phyloP scores from a whole-genome alignment of 2,113 vertebrate genomes.

The Megaleporinus macrocephalus region DNA sequence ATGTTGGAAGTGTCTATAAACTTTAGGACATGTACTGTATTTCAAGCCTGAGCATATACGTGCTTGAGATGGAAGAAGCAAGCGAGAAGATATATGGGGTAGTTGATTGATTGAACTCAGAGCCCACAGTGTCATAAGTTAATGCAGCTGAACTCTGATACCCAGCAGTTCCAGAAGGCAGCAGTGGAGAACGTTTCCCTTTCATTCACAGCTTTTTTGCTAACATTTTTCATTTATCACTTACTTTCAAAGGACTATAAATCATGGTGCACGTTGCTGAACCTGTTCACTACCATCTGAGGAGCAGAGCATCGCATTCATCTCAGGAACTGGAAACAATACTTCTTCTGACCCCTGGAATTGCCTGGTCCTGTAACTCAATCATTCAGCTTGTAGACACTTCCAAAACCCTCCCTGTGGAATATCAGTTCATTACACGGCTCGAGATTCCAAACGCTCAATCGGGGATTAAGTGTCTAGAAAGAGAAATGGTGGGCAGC shows the following conservation, averaged over 20 bases:
- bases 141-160: neutral
- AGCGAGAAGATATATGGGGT: neutral
- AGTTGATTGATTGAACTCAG: neutral
- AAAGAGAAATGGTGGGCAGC: slow-evolving; percentile 40
- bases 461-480: slow-evolving; percentile 49
- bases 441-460: slow-evolving; percentile 55
- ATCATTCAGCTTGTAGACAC: slow-evolving; percentile 13
- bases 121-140: slow-evolving; percentile 29
- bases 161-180: neutral
- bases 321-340: neutral
- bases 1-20: no score
- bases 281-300: neutral
- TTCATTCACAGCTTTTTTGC: slow-evolving; percentile 9
- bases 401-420: slow-evolving; percentile 41
- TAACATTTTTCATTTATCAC: neutral
- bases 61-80: neutral
- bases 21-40: no score
- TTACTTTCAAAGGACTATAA: neutral
- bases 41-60: neutral
- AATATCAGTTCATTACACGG: slow-evolving; percentile 55
- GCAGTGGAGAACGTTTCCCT: neutral
- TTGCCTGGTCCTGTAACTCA: slow-evolving; percentile 34
- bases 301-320: slow-evolving; percentile 1
- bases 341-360: slow-evolving; percentile 16
- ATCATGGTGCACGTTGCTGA: neutral